phyloP scores from a whole-genome alignment of 2,888 invertebrate species.

The Torymus texanus region DNA sequence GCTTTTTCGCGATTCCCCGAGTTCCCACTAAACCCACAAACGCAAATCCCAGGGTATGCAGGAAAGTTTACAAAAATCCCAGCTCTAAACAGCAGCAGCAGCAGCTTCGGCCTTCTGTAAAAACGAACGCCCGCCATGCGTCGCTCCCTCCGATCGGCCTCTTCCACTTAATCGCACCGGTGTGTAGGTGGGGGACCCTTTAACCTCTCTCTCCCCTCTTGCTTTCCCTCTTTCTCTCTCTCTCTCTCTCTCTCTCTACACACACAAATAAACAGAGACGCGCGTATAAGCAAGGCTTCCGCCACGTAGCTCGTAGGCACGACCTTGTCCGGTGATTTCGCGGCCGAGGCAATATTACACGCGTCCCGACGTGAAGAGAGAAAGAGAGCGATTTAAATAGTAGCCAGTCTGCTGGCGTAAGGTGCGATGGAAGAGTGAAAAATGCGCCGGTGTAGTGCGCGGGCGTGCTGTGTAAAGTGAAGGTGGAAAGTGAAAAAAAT shows the following conservation, averaged over 20 bases:
- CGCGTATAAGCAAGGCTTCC: slow-evolving; percentile 41
- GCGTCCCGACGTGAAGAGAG: neutral
- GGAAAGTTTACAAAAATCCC: too few relatives aligned
- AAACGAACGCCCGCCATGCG: too few relatives aligned
- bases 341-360: slow-evolving; percentile 12
- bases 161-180: slow-evolving; percentile 26
- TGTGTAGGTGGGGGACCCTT: too few relatives aligned
- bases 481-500: neutral
- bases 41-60: neutral
- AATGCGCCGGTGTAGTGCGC: too few relatives aligned
- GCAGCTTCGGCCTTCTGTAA: too few relatives aligned
- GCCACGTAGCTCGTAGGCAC: neutral
- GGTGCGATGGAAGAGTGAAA: neutral
- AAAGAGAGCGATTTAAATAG: slow-evolving; percentile 43
- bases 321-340: slow-evolving; percentile 50
- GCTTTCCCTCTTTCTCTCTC: neutral
- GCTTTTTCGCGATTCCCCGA: neutral
- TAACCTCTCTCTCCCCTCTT: neutral
- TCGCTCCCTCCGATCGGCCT: neutral
- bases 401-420: too few relatives aligned
- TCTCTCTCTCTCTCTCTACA: neutral
- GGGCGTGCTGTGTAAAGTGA: neutral
- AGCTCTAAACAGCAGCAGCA: too few relatives aligned
- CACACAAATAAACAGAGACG: neutral
- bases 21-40: neutral